A percentile compares a stretch with the other conserved stretches of the same genome.
Evolutionary conservation across 1,140 invertebrate species (phyloP).

Genomic region (Mercenaria mercenaria): DNA sequence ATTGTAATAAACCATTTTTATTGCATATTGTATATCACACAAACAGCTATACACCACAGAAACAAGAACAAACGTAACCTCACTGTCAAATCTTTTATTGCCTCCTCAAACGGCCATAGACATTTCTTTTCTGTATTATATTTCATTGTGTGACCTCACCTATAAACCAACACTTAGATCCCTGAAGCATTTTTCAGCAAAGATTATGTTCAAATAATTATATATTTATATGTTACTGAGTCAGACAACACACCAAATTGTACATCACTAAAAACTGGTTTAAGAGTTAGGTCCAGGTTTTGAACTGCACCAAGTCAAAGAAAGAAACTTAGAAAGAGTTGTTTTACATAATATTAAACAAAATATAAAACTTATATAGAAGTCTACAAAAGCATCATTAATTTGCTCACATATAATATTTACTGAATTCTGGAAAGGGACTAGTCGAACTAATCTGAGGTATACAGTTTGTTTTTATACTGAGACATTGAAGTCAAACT

Average conservation of each 20-base stretch:
- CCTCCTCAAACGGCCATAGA: not conserved
- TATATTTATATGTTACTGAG: not conserved
- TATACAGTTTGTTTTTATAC: too few relatives aligned
- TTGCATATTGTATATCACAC: not conserved
- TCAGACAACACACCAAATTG: not conserved
- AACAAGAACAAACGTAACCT: not conserved
- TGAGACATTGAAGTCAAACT: too few relatives aligned
- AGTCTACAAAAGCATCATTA: too few relatives aligned
- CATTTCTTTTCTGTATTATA: too few relatives aligned
- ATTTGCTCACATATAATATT: too few relatives aligned
- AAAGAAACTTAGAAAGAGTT: too few relatives aligned
- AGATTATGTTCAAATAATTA: not conserved
- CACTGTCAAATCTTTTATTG: not conserved
- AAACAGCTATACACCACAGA: not conserved
- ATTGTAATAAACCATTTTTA: not conserved
- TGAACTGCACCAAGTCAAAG: too few relatives aligned
- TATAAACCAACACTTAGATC: not conserved
- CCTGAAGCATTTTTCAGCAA: not conserved
- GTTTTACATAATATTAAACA: too few relatives aligned
- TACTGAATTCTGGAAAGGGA: too few relatives aligned
- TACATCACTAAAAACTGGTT: not conserved
- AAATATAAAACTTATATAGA: too few relatives aligned
- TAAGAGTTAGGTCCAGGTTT: too few relatives aligned
- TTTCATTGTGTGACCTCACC: not conserved
- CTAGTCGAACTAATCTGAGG: too few relatives aligned